phyloP scores from a whole-genome alignment of 2,888 invertebrate species.

The Sepiola atlantica region DNA sequence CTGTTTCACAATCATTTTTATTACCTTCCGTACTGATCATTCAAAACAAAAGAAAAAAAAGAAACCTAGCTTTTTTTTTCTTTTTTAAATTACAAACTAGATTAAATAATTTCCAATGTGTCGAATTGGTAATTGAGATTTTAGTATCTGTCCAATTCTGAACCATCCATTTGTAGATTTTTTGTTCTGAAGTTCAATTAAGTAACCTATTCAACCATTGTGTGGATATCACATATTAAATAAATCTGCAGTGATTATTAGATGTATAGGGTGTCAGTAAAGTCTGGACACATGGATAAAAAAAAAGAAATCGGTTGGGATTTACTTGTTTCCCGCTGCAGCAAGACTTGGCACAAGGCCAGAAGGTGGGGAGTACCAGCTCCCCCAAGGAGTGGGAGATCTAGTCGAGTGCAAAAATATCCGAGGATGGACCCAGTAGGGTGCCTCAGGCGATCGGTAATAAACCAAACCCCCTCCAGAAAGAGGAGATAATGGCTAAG shows the following conservation, averaged over 20 bases:
- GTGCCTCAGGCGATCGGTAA: too few relatives aligned
- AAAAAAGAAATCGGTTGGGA: too few relatives aligned
- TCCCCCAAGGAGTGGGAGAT: too few relatives aligned
- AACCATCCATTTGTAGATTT: neutral
- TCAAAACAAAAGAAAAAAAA: neutral
- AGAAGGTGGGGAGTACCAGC: too few relatives aligned
- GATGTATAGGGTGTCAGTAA: too few relatives aligned
- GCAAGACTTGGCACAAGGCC: too few relatives aligned
- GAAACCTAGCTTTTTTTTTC: neutral
- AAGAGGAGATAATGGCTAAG: too few relatives aligned
- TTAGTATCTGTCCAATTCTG: neutral
- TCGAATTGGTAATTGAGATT: neutral
- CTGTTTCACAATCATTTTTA: neutral
- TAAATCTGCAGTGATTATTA: neutral
- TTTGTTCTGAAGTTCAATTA: neutral
- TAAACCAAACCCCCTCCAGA: too few relatives aligned
- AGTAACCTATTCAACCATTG: neutral
- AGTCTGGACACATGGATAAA: too few relatives aligned
- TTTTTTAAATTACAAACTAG: neutral
- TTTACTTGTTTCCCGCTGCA: too few relatives aligned
- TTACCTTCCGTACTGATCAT: neutral
- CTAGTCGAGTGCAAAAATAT: too few relatives aligned
- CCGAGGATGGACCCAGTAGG: too few relatives aligned
- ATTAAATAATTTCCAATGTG: neutral
- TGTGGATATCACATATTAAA: neutral